Conservation (phyloP, 2,113 vertebrate genomes). For the Podarcis muralis region DNA sequence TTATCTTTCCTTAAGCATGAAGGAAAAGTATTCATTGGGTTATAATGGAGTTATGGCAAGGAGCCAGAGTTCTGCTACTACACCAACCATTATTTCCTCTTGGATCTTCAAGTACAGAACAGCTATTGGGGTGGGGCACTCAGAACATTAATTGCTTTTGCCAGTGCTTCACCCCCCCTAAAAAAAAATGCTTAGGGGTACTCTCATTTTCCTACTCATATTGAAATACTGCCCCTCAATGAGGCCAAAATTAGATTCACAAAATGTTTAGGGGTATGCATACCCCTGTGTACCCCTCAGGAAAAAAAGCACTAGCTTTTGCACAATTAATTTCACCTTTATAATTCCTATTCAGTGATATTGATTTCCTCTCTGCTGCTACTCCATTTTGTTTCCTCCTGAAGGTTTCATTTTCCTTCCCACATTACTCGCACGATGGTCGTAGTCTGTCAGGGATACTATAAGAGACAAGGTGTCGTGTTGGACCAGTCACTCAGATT, state of each 20-base stretch:
- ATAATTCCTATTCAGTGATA: neutral
- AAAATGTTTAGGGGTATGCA: too few species aligned
- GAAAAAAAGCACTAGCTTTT: neutral
- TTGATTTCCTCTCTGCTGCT: neutral
- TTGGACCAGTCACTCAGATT: neutral
- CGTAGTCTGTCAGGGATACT: neutral
- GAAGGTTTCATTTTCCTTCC: neutral
- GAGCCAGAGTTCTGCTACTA: neutral
- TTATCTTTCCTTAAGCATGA: neutral
- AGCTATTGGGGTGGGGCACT: neutral
- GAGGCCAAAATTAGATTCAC: too few species aligned
- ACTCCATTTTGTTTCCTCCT: neutral
- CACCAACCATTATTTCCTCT: neutral
- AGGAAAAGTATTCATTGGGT: neutral
- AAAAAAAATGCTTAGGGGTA: too few species aligned
- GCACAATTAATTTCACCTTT: neutral
- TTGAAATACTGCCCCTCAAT: too few species aligned
- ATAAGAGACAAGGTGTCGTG: neutral
- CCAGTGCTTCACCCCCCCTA: too few species aligned
- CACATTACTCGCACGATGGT: fast-evolving
- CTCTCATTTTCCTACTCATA: too few species aligned
- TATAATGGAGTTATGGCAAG: neutral
- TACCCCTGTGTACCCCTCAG: too few species aligned
- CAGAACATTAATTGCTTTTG: neutral
- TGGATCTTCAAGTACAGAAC: neutral